These are phyloP conservation scores for Heliconius sara DNA, from an alignment of 2,888 invertebrate species.

Conservation along the genomic window DNA sequence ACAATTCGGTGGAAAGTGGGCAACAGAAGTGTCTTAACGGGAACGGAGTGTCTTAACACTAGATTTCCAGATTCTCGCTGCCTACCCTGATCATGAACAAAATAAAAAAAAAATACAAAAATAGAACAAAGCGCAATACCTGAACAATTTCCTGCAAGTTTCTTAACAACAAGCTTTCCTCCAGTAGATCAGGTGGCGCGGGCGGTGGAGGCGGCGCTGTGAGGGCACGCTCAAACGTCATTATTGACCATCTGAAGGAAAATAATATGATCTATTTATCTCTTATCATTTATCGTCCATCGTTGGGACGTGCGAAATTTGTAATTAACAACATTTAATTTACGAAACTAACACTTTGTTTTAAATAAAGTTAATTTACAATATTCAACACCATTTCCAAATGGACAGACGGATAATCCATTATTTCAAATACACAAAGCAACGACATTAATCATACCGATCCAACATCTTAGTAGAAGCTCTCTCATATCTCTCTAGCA, in stretches of 20 bases:
- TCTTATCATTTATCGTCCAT: too few species aligned
- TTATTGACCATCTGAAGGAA: conserved; percentile 93
- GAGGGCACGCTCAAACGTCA: conserved; percentile 93
- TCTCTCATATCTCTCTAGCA: conserved; percentile 96
- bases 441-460: conserved; percentile 79
- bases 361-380: background rate
- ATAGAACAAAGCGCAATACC: conserved; percentile 53
- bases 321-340: too few species aligned
- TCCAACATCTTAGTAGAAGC: conserved; percentile 99
- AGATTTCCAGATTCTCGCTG: too few species aligned
- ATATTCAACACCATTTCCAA: background rate
- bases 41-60: too few species aligned
- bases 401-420: too few species aligned
- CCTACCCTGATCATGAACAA: background rate
- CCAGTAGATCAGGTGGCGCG: conserved; percentile 74
- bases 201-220: conserved; percentile 85
- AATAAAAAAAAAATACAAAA: background rate
- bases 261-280: background rate
- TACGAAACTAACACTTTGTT: too few species aligned
- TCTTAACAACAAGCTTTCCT: conserved; percentile 87
- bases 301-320: too few species aligned
- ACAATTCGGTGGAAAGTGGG: too few species aligned
- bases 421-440: background rate
- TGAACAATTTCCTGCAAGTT: conserved; percentile 94
- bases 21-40: too few species aligned